phyloP scores from a whole-genome alignment of 2,888 invertebrate genomes.

The Parthenolecanium corni region DNA sequence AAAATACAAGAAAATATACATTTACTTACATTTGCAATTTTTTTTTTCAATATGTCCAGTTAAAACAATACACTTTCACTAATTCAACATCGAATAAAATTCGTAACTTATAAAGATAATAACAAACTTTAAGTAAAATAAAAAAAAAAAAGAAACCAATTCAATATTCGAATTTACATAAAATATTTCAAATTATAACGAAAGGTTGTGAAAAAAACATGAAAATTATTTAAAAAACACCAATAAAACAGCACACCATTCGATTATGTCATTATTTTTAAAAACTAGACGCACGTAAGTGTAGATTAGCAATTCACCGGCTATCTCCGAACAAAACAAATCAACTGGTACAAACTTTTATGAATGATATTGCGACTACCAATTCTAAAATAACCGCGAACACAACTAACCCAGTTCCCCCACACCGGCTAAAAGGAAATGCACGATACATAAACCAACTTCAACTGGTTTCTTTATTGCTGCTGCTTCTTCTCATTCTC shows the following conservation, averaged over 20 bases:
- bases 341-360: constrained; percentile 24
- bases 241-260: no score
- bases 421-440: constrained; percentile 16
- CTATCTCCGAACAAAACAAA: constrained; percentile 12
- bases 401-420: constrained; percentile 27
- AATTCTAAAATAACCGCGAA: constrained; percentile 20
- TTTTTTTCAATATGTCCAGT: not conserved
- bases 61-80: constrained; percentile 10
- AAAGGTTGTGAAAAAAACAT: no score
- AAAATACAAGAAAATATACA: not conserved
- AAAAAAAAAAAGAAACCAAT: not conserved
- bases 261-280: not conserved
- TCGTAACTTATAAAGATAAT: not conserved
- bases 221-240: no score
- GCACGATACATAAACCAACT: constrained; percentile 4
- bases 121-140: not conserved
- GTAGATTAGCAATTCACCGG: not conserved
- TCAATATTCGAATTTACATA: no score
- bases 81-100: constrained; percentile 11
- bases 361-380: constrained; percentile 17
- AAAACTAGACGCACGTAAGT: not conserved
- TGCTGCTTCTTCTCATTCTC: not conserved
- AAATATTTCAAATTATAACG: no score
- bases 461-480: constrained; percentile 14
- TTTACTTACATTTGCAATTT: not conserved